Evolutionary conservation across 37 sponge, comb jelly and placozoan genomes (phyloP).

Genomic region (Lycopodina hypogea): DNA sequence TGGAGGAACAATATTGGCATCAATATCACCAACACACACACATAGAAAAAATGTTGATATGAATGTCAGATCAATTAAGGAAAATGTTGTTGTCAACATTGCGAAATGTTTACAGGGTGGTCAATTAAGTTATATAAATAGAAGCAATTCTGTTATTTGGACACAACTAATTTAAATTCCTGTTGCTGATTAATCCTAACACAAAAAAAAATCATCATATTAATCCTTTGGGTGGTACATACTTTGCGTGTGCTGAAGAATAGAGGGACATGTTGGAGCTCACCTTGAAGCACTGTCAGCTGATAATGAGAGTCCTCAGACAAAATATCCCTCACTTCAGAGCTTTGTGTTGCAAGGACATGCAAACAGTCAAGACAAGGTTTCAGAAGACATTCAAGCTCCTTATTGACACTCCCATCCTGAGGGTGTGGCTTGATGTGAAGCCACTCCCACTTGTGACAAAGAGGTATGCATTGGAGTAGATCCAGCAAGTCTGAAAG

Average conservation of each 20-base stretch:
- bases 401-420: background rate
- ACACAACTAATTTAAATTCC: too few relatives aligned
- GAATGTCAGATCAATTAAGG: background rate
- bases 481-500: background rate
- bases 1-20: background rate
- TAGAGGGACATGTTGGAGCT: background rate
- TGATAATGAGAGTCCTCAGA: constrained; percentile 3
- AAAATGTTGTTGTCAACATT: background rate
- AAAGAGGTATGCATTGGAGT: constrained; percentile 5
- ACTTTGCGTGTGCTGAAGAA: too few relatives aligned
- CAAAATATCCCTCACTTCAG: constrained; percentile 15
- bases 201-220: too few relatives aligned
- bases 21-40: too few relatives aligned
- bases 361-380: constrained; percentile 44
- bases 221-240: too few relatives aligned
- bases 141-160: too few relatives aligned
- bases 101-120: background rate
- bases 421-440: background rate
- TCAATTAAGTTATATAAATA: too few relatives aligned
- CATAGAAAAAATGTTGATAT: too few relatives aligned
- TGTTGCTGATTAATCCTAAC: too few relatives aligned
- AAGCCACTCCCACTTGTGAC: background rate
- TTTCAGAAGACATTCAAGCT: constrained; percentile 8
- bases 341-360: constrained; percentile 15
- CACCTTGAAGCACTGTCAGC: constrained; percentile 35